Percentiles rank a stretch among this genome's conserved stretches.
Conservation (phyloP, 2,797 vertebrate genomes). For the Micrastur ruficollis region DNA sequence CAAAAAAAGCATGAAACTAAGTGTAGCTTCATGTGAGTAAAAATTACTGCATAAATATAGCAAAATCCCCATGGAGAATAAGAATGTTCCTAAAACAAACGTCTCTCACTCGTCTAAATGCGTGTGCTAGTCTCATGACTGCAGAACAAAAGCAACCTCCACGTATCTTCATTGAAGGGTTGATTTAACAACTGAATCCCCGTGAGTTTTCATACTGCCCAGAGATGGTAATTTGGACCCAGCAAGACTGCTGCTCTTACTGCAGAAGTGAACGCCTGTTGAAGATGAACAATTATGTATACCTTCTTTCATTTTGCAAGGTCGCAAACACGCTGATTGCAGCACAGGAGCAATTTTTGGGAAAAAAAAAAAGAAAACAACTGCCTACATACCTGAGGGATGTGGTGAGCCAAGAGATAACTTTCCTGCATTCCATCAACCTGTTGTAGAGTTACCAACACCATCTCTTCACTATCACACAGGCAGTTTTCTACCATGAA, state of each 20-base stretch:
- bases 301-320: conserved; percentile 16
- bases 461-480: background rate
- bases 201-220: background rate
- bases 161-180: background rate
- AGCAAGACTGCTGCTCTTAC: background rate
- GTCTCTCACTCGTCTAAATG: background rate
- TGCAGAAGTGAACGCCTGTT: conserved; percentile 43
- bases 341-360: background rate
- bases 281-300: conserved; percentile 3
- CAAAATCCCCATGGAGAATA: background rate
- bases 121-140: background rate
- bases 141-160: background rate
- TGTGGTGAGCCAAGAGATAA: background rate
- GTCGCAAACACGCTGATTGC: background rate
- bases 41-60: background rate
- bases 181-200: background rate
- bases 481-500: background rate
- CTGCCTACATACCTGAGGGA: background rate
- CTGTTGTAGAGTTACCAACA: background rate
- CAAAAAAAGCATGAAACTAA: background rate
- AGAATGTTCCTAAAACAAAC: background rate
- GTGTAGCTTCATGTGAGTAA: background rate
- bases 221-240: background rate
- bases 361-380: no score
- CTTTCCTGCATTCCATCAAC: background rate